Evolutionary conservation across 37 sponge, comb jelly and placozoan species (phyloP).

Genomic region (Corticium candelabrum): DNA sequence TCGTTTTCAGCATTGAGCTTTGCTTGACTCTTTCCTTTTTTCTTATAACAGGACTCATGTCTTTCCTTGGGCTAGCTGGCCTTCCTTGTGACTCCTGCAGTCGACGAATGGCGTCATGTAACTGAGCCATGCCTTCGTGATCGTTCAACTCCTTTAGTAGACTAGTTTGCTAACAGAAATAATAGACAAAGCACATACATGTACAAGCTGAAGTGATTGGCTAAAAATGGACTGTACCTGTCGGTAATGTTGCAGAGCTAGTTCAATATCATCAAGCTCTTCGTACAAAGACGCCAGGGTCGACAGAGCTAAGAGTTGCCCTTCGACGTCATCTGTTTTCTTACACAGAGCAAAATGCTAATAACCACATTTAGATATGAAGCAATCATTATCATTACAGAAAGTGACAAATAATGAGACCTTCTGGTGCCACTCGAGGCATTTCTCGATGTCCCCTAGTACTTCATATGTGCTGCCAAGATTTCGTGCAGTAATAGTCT

Average conservation of each 20-base stretch:
- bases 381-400: no score
- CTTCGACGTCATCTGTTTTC: neutral
- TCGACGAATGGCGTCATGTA: neutral
- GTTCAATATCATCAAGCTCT: neutral
- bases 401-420: no score
- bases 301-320: neutral
- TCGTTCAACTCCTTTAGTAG: neutral
- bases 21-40: neutral
- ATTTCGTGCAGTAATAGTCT: constrained; percentile 35
- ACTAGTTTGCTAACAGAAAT: neutral
- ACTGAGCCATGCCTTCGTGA: neutral
- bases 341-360: neutral
- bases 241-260: neutral
- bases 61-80: neutral
- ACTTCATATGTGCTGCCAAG: constrained; percentile 44
- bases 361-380: no score
- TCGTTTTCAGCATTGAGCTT: no score
- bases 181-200: neutral
- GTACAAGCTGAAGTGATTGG: neutral
- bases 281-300: neutral
- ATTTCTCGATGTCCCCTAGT: constrained; percentile 22
- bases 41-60: neutral
- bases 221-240: neutral
- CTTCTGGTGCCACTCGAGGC: constrained; percentile 53
- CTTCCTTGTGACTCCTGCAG: neutral